Evolutionary conservation across 2,888 invertebrate genomes (phyloP).

Genomic region (Acheta domesticus): DNA sequence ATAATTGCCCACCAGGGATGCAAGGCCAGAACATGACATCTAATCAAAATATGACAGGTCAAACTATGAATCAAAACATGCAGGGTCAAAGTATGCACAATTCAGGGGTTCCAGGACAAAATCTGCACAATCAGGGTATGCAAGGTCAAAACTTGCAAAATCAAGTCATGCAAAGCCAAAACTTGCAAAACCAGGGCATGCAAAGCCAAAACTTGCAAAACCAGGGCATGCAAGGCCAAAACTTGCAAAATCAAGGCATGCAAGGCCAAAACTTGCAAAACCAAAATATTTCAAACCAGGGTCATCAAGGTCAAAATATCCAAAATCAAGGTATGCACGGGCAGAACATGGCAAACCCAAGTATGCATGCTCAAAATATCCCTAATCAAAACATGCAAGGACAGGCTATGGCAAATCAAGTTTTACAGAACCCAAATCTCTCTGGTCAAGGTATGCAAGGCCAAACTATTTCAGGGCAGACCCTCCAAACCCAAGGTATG

Average conservation of each 20-base stretch:
- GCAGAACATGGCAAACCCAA: not conserved
- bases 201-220: constrained; percentile 8
- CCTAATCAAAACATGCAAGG: not conserved
- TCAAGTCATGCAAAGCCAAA: not conserved
- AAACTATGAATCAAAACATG: not conserved
- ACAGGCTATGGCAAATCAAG: not conserved
- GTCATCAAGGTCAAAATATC: not conserved
- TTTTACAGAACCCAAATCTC: not conserved
- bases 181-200: constrained; percentile 18
- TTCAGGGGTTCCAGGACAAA: not conserved
- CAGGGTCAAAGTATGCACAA: not conserved
- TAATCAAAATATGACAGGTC: not conserved
- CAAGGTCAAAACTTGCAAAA: not conserved
- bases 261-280: constrained; percentile 18
- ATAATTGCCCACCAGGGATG: not conserved
- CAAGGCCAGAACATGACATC: not conserved
- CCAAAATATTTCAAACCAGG: not conserved
- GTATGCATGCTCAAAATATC: not conserved
- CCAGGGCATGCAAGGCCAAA: constrained; percentile 18
- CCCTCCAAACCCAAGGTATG: not conserved
- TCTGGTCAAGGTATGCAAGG: not conserved
- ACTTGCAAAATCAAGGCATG: constrained; percentile 11
- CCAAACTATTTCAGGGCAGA: not conserved
- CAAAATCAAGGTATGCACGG: not conserved
- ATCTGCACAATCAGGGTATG: not conserved